Evolutionary conservation across 2,888 invertebrate species (phyloP).

Genomic region (Drosophila peninsularis): DNA sequence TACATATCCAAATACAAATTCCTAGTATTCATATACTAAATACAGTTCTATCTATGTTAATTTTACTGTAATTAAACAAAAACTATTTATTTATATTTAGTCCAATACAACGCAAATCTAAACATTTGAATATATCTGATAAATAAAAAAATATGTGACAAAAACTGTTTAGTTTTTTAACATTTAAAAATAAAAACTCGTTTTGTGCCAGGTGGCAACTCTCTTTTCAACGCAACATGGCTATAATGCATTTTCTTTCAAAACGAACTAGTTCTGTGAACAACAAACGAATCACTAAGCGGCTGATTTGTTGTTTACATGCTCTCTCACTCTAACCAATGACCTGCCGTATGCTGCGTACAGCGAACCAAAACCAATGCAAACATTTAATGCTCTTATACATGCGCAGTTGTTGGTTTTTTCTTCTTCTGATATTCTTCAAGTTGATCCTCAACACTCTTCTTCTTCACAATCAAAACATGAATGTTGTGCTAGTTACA

Average conservation of each 20-base stretch:
- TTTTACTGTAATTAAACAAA: not conserved
- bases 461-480: constrained; percentile 37
- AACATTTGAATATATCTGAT: not conserved
- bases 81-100: not conserved
- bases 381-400: constrained; percentile 38
- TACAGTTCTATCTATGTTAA: not conserved
- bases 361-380: constrained; percentile 23
- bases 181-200: constrained; percentile 1
- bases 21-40: not conserved
- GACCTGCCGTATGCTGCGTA: constrained; percentile 15
- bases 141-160: not conserved
- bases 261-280: constrained; percentile 51
- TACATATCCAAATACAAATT: too few species aligned
- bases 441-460: constrained; percentile 39
- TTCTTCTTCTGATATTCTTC: constrained; percentile 30
- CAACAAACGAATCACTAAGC: constrained; percentile 42
- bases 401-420: constrained; percentile 24
- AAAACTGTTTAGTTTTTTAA: not conserved
- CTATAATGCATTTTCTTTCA: constrained; percentile 46
- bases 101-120: not conserved
- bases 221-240: constrained; percentile 38
- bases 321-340: constrained; percentile 41
- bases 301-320: constrained; percentile 41
- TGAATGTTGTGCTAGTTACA: constrained; percentile 50
- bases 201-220: constrained; percentile 44